Evolutionary conservation across 1,140 invertebrate species (phyloP).

Genomic region (Elysia chlorotica): DNA sequence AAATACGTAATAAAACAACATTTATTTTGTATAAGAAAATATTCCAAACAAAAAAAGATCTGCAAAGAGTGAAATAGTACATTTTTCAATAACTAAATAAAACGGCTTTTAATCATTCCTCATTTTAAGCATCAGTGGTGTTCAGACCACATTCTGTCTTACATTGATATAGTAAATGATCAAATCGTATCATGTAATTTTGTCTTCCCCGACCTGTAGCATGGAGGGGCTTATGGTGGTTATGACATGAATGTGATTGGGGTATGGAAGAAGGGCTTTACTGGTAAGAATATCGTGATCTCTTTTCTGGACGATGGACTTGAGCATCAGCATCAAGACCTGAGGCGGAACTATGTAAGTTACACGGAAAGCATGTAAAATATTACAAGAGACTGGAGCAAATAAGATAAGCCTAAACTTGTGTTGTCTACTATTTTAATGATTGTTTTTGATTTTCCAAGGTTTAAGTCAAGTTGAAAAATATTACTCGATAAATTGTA

Average conservation of each 20-base stretch:
- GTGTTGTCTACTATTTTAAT: neutral
- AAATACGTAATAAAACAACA: no score
- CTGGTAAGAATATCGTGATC: conserved; percentile 92
- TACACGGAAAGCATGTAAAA: neutral
- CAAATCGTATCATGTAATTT: neutral
- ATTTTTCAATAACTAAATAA: no score
- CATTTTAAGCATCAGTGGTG: no score
- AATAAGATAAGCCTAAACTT: no score
- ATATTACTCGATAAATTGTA: neutral
- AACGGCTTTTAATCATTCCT: no score
- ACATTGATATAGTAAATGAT: no score
- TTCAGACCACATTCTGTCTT: no score
- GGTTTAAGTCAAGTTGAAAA: neutral
- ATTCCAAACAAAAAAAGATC: no score
- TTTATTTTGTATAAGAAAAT: no score
- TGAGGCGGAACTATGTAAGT: conserved; percentile 89
- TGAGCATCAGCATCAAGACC: conserved; percentile 68
- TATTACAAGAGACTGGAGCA: no score
- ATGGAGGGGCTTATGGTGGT: conserved; percentile 63
- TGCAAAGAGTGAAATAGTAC: no score
- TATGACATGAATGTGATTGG: conserved; percentile 94
- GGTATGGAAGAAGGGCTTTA: conserved; percentile 94
- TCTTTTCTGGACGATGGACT: conserved; percentile 91
- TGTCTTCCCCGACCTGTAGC: conserved; percentile 24
- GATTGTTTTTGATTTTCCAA: neutral